Evolutionary conservation across 2,888 invertebrate genomes (phyloP).

Genomic region (Epinotia ramella): DNA sequence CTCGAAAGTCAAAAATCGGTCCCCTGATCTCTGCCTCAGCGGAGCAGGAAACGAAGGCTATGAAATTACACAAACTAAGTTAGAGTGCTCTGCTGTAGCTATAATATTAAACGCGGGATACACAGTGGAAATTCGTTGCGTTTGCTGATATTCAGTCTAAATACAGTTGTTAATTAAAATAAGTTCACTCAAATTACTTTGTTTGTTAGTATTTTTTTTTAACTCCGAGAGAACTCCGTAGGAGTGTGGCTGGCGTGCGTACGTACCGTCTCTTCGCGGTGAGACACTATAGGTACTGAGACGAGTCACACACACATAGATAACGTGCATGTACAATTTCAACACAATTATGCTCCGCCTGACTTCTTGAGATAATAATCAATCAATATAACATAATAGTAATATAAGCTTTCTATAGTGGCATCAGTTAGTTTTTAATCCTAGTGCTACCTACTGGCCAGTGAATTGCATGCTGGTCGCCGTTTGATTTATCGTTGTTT

Average conservation of each 20-base stretch:
- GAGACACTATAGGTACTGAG: no score
- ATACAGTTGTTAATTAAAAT: no score
- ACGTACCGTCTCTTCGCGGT: no score
- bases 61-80: constrained; percentile 67
- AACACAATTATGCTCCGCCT: neutral
- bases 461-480: constrained; percentile 47
- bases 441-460: constrained; percentile 48
- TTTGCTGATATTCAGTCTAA: neutral
- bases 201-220: no score
- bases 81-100: constrained; percentile 56
- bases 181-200: no score
- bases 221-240: no score
- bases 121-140: neutral
- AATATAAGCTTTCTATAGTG: neutral
- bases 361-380: neutral
- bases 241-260: no score
- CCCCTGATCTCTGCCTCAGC: neutral
- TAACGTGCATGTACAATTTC: neutral
- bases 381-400: neutral
- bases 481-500: constrained; percentile 77
- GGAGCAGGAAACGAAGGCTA: constrained; percentile 49
- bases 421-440: constrained; percentile 9
- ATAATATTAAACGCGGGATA: constrained; percentile 52
- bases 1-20: no score
- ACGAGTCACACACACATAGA: neutral